A percentile compares a stretch with the other conserved stretches of the same genome.
Evolutionary conservation across 2,113 vertebrate species (phyloP).

Genomic region (Anguilla rostrata): DNA sequence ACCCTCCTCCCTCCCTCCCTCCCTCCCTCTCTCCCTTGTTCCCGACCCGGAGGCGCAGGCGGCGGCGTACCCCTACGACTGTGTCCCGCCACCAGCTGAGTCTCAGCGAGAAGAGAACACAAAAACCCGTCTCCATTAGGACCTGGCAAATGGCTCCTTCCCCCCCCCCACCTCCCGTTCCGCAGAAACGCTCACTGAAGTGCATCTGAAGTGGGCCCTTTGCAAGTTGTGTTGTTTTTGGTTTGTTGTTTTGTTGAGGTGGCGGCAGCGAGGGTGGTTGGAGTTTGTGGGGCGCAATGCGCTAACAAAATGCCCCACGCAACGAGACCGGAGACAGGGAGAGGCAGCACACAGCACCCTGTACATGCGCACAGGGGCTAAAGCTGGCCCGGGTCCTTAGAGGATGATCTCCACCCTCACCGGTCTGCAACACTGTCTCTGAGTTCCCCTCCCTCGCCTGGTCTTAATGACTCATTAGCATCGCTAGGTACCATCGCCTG

Average conservation of each 20-base stretch:
- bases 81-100: neutral
- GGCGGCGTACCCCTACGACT: neutral
- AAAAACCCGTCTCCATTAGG: neutral
- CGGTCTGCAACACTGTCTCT: neutral
- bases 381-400: conserved; percentile 3
- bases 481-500: conserved; percentile 28
- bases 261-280: neutral
- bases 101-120: neutral
- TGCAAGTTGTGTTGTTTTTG: conserved; percentile 15
- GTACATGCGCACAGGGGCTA: neutral
- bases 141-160: neutral
- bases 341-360: neutral
- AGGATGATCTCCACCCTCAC: neutral
- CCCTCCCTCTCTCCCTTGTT: neutral
- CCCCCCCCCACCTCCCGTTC: too few relatives aligned
- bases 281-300: neutral
- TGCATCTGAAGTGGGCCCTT: conserved; percentile 8
- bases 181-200: conserved; percentile 2
- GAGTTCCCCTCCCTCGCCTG: conserved; percentile 1
- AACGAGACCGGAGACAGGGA: neutral
- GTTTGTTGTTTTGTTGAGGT: neutral
- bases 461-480: conserved; percentile 26
- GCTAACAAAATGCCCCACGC: neutral
- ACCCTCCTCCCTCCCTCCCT: neutral
- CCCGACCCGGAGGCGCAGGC: neutral